Evolutionary conservation across 2,888 invertebrate genomes (phyloP).

Genomic region (Rotaria macrura): DNA sequence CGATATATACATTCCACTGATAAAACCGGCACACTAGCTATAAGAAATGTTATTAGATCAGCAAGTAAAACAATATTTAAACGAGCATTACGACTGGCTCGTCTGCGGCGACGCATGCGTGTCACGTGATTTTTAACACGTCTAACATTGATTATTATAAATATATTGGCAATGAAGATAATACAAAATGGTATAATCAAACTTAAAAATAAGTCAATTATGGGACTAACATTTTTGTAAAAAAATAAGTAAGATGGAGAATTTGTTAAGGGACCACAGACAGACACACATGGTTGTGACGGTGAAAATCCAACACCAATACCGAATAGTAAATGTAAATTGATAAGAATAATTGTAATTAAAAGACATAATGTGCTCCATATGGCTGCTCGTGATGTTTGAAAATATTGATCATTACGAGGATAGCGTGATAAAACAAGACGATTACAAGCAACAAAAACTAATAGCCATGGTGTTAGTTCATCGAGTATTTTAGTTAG

Average conservation of each 20-base stretch:
- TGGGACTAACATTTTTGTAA: background rate
- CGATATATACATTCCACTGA: background rate
- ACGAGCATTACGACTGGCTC: background rate
- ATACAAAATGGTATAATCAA: background rate
- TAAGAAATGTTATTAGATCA: background rate
- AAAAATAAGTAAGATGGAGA: background rate
- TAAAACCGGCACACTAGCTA: background rate
- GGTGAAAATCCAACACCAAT: background rate
- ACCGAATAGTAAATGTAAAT: constrained; percentile 8
- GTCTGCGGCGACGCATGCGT: background rate
- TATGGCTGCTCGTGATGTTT: background rate
- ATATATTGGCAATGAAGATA: background rate
- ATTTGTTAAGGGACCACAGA: background rate
- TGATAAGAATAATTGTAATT: background rate
- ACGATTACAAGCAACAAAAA: constrained; percentile 12
- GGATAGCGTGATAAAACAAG: background rate
- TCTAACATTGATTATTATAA: background rate
- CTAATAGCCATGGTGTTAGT: constrained; percentile 14
- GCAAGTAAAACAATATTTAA: constrained; percentile 15
- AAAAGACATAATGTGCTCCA: background rate
- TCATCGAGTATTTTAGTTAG: constrained; percentile 17
- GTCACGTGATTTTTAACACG: background rate
- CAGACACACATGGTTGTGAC: background rate
- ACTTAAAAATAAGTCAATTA: background rate
- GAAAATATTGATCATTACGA: background rate